phyloP scores from a whole-genome alignment of 2,113 vertebrate genomes.

The Callopanchax toddi region DNA sequence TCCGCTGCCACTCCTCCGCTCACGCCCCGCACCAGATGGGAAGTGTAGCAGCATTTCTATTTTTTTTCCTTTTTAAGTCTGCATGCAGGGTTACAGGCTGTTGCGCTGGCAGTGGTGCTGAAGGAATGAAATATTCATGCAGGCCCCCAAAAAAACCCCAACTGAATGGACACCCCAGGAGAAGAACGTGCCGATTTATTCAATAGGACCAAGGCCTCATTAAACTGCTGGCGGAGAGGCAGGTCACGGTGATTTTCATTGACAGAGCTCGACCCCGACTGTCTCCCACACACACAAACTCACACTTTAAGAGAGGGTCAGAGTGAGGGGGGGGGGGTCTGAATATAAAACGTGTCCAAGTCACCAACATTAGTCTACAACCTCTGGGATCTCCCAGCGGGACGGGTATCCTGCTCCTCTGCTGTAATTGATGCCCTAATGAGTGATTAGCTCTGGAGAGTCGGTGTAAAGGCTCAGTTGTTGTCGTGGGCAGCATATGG shows the following conservation, averaged over 20 bases:
- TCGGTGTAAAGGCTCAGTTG: slow-evolving; percentile 51
- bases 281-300: slow-evolving; percentile 12
- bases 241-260: slow-evolving; percentile 81
- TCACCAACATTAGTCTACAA: slow-evolving; percentile 4
- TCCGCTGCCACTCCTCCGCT: slow-evolving; percentile 60
- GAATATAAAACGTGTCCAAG: slow-evolving; percentile 36
- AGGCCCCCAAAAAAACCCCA: slow-evolving; percentile 14
- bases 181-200: slow-evolving; percentile 84
- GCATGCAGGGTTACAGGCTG: slow-evolving; percentile 82
- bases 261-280: slow-evolving; percentile 62
- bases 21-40: slow-evolving; percentile 82
- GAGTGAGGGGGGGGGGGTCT: not conserved
- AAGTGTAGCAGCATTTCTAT: slow-evolving; percentile 72
- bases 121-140: slow-evolving; percentile 86
- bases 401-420: slow-evolving; percentile 28
- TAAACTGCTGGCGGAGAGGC: slow-evolving; percentile 80
- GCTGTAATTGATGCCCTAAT: slow-evolving; percentile 67
- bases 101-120: slow-evolving; percentile 78
- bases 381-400: slow-evolving; percentile 23
- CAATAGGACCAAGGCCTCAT: slow-evolving; percentile 77
- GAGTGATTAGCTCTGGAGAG: slow-evolving; percentile 68
- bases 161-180: slow-evolving; percentile 80
- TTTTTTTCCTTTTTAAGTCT: slow-evolving; percentile 70
- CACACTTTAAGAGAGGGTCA: not conserved
- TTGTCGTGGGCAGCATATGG: slow-evolving; percentile 78